phyloP scores from a whole-genome alignment of 2,888 invertebrate genomes.

The Asteroscopus sphinx region DNA sequence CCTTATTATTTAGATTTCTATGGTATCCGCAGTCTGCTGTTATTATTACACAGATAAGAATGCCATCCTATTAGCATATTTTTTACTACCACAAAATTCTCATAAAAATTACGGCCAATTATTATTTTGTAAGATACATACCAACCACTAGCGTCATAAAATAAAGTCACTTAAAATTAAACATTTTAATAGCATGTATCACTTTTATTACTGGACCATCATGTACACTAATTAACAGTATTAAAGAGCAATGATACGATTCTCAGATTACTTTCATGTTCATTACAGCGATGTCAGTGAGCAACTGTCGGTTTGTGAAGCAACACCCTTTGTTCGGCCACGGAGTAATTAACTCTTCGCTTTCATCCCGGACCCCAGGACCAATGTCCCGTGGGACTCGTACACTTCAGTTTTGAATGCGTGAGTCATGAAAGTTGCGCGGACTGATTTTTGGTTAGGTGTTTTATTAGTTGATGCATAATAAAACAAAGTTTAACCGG shows the following conservation, averaged over 20 bases:
- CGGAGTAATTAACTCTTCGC: constrained; percentile 52
- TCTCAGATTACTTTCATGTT: constrained; percentile 41
- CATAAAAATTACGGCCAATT: too few relatives aligned
- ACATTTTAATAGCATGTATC: constrained; percentile 21
- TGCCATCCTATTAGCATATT: too few relatives aligned
- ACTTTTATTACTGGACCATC: constrained; percentile 23
- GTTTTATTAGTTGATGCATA: not conserved
- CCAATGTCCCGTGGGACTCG: constrained; percentile 43
- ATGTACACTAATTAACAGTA: constrained; percentile 30
- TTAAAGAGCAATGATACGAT: constrained; percentile 46
- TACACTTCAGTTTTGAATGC: constrained; percentile 5
- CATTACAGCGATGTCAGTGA: constrained; percentile 34
- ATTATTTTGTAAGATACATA: too few relatives aligned
- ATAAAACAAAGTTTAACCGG: too few relatives aligned
- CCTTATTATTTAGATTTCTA: too few relatives aligned
- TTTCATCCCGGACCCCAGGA: constrained; percentile 35
- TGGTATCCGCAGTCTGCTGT: too few relatives aligned
- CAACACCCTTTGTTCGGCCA: constrained; percentile 43
- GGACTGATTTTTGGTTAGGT: constrained; percentile 8
- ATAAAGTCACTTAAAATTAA: too few relatives aligned
- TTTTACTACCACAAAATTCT: too few relatives aligned
- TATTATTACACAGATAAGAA: too few relatives aligned
- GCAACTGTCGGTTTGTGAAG: constrained; percentile 38
- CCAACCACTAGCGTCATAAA: too few relatives aligned
- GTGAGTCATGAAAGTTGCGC: constrained; percentile 33